Percentiles rank a stretch among this genome's conserved stretches.
phyloP scores from a whole-genome alignment of 2,113 vertebrate species.

The Ciconia boyciana region DNA sequence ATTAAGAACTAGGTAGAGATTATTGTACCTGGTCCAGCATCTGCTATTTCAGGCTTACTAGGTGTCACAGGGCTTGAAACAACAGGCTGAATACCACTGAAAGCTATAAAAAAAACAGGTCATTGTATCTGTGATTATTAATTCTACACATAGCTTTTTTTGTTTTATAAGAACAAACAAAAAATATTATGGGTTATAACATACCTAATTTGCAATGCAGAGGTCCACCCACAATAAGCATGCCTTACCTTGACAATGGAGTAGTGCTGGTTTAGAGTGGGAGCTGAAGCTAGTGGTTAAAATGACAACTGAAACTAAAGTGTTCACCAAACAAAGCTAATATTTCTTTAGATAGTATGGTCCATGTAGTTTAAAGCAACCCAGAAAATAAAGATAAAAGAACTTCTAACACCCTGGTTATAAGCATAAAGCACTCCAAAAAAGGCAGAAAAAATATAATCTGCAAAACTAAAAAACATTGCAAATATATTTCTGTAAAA shows the following conservation, averaged over 20 bases:
- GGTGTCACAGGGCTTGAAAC: conserved; percentile 58
- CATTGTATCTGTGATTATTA: neutral
- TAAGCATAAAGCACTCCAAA: neutral
- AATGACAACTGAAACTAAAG: neutral
- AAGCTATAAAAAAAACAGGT: conserved; percentile 42
- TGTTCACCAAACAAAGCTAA: neutral
- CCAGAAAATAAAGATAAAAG: neutral
- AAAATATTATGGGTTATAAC: neutral
- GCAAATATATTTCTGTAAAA: neutral
- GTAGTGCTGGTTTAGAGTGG: neutral
- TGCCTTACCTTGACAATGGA: neutral
- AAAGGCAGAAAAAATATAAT: neutral
- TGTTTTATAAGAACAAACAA: neutral
- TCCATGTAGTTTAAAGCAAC: neutral
- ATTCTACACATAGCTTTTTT: neutral
- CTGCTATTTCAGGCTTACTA: conserved; percentile 57
- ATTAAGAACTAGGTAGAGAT: neutral
- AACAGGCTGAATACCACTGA: conserved; percentile 22
- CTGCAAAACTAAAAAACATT: neutral
- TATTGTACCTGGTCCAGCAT: conserved; percentile 64
- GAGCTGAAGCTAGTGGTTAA: neutral
- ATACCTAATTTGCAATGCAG: neutral
- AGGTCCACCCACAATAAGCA: neutral
- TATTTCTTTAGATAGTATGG: neutral
- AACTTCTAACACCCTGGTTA: neutral